phyloP scores from a whole-genome alignment of 2,797 vertebrate species.

The Petrocephalus schoutedeni region DNA sequence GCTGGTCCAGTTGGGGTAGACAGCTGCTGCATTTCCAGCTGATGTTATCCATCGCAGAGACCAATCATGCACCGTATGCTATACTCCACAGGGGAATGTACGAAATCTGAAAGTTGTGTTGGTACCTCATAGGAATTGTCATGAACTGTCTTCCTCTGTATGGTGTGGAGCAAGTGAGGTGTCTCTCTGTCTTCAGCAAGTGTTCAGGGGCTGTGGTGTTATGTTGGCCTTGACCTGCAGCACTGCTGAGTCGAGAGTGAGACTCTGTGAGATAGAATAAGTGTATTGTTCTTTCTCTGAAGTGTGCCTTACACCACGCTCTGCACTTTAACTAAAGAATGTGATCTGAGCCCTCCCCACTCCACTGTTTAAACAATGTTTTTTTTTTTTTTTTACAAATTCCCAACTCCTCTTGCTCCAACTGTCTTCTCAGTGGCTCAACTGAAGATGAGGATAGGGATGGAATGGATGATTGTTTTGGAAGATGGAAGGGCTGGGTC shows the following conservation, averaged over 20 bases:
- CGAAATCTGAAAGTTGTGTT: neutral
- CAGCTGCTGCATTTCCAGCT: neutral
- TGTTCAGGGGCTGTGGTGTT: neutral
- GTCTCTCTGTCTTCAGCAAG: neutral
- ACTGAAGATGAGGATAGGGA: slow-evolving; percentile 23
- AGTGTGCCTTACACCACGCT: neutral
- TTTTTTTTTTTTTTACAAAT: neutral
- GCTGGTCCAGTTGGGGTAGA: neutral
- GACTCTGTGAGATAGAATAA: neutral
- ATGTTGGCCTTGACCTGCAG: neutral
- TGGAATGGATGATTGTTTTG: slow-evolving; percentile 25
- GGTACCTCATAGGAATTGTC: neutral
- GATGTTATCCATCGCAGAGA: neutral
- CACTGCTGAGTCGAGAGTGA: neutral
- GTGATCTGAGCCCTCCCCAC: neutral
- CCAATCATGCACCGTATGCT: neutral
- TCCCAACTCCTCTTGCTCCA: neutral
- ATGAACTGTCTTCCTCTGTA: neutral
- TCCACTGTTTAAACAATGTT: neutral
- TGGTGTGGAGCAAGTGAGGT: neutral
- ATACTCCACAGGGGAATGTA: neutral
- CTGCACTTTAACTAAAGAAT: slow-evolving; percentile 11
- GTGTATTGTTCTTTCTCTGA: neutral
- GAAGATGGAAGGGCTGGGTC: neutral
- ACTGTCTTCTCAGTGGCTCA: slow-evolving; percentile 17